Percentiles rank a stretch among this genome's conserved stretches.
These are phyloP conservation scores for Phodopus roborovskii DNA, from an alignment of 2,113 vertebrate species.

Conservation along the genomic window DNA sequence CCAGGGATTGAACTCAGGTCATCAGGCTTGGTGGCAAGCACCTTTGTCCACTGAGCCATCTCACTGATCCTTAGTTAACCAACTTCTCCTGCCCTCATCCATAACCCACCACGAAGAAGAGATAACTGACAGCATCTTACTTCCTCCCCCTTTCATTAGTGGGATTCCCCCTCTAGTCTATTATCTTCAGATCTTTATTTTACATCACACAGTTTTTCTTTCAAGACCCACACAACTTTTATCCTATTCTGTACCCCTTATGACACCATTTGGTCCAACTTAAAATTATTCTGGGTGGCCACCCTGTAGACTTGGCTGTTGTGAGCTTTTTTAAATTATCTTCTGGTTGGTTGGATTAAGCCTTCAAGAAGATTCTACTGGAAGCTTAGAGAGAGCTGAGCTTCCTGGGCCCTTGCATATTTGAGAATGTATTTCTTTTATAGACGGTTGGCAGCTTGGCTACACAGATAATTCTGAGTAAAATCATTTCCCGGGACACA, in stretches of 20 bases:
- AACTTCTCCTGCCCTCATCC: too few relatives aligned
- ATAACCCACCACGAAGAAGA: background rate
- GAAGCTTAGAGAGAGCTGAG: background rate
- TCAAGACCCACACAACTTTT: background rate
- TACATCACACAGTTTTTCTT: background rate
- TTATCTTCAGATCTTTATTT: background rate
- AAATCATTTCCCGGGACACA: background rate
- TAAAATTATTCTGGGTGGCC: background rate
- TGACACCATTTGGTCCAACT: background rate
- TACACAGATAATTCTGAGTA: background rate
- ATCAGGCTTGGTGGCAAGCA: background rate
- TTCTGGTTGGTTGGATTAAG: background rate
- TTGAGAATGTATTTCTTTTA: background rate
- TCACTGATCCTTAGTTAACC: background rate
- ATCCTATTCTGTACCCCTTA: background rate
- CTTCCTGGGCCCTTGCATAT: background rate
- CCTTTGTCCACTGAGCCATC: background rate
- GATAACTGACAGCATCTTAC: background rate
- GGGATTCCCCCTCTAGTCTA: background rate
- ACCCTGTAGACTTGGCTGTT: background rate
- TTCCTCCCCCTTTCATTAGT: background rate
- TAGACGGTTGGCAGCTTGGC: background rate
- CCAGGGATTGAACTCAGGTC: background rate
- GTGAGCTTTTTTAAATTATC: slow-evolving; percentile 13
- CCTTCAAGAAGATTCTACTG: background rate